phyloP scores from a whole-genome alignment of 2,888 invertebrate species.

The Nezara viridula region DNA sequence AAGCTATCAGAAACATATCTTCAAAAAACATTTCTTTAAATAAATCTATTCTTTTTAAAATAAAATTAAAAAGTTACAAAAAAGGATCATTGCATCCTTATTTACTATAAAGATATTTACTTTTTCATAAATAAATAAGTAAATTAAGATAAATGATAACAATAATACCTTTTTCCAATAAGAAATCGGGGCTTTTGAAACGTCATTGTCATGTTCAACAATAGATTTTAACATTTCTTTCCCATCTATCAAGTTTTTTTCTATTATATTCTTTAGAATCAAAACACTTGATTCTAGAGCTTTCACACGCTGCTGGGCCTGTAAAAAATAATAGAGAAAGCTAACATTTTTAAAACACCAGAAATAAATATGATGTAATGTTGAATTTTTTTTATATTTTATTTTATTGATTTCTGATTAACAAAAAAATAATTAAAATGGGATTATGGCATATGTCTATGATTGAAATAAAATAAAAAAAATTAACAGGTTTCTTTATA shows the following conservation, averaged over 20 bases:
- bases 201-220: slow-evolving; percentile 86
- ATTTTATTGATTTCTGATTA: background rate
- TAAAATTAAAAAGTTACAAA: too few relatives aligned
- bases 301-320: slow-evolving; percentile 86
- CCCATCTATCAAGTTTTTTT: slow-evolving; percentile 71
- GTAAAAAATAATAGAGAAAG: slow-evolving; percentile 46
- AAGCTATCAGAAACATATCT: too few relatives aligned
- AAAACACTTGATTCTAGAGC: slow-evolving; percentile 82
- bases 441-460: too few relatives aligned
- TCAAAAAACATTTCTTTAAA: too few relatives aligned
- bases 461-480: background rate
- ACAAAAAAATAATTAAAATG: background rate
- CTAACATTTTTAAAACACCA: background rate
- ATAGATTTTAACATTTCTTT: slow-evolving; percentile 75
- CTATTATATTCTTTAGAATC: slow-evolving; percentile 74
- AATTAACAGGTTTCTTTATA: too few relatives aligned
- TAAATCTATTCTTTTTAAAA: too few relatives aligned
- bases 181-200: slow-evolving; percentile 91
- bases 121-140: too few relatives aligned
- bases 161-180: slow-evolving; percentile 84
- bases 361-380: background rate
- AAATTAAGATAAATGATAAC: background rate
- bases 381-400: too few relatives aligned
- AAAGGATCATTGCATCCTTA: too few relatives aligned
- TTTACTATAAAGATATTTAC: too few relatives aligned